phyloP scores from a whole-genome alignment of 2,113 vertebrate species.

The Donacobius atricapilla region DNA sequence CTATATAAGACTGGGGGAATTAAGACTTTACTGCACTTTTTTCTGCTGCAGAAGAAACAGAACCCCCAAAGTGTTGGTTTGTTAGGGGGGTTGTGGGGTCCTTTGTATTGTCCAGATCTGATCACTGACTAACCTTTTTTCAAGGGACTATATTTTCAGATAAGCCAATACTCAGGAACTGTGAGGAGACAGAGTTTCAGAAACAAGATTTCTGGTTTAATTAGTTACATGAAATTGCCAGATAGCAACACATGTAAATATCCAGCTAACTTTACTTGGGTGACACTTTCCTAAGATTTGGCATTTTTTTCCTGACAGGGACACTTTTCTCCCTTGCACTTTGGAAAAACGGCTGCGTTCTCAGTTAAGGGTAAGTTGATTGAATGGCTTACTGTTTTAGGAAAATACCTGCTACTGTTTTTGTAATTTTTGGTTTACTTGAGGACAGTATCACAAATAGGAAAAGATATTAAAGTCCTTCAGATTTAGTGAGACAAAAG shows the following conservation, averaged over 20 bases:
- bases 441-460: not conserved
- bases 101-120: not conserved
- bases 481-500: not conserved
- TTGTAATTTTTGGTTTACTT: not conserved
- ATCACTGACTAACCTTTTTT: not conserved
- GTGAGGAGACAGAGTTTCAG: not conserved
- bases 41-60: not conserved
- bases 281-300: not conserved
- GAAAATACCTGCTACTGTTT: not conserved
- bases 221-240: not conserved
- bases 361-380: not conserved
- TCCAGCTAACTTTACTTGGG: not conserved
- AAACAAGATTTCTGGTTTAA: not conserved
- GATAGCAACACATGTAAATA: not conserved
- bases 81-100: fast-evolving
- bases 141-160: not conserved
- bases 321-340: not conserved
- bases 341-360: not conserved
- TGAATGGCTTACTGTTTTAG: not conserved
- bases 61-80: not conserved
- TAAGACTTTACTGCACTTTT: not conserved
- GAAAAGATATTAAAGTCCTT: not conserved
- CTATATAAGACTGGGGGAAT: not conserved
- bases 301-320: not conserved
- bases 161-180: not conserved